A percentile compares a stretch with the other conserved stretches of the same genome.
phyloP scores from a whole-genome alignment of 1,140 invertebrate species.

The Pygmarrhopalites habei region DNA sequence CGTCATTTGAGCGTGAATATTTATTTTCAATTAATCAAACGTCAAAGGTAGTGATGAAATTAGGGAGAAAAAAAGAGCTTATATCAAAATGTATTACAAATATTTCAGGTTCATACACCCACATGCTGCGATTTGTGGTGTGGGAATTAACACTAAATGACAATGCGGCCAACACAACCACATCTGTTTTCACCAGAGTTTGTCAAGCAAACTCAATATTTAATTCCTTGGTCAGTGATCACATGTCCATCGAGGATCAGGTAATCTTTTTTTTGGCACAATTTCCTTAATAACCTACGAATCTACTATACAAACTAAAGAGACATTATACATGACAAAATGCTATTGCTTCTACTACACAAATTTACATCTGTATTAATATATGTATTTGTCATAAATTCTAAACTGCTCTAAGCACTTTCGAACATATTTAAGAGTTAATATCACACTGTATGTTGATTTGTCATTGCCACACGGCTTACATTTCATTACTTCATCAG shows the following conservation, averaged over 20 bases:
- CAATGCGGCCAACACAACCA: constrained; percentile 89
- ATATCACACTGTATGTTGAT: not conserved
- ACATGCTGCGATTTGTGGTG: constrained; percentile 84
- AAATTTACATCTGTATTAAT: too few relatives aligned
- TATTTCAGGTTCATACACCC: constrained; percentile 64
- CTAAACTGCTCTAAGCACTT: too few relatives aligned
- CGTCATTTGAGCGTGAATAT: constrained; percentile 68
- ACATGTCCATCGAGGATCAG: constrained; percentile 95
- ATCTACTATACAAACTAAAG: too few relatives aligned
- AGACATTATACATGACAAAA: too few relatives aligned
- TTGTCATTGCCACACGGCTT: not conserved
- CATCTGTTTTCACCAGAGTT: constrained; percentile 72
- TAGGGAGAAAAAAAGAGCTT: too few relatives aligned
- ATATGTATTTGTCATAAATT: too few relatives aligned
- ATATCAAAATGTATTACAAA: too few relatives aligned
- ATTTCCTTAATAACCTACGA: not conserved
- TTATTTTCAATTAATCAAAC: not conserved
- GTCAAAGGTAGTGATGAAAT: constrained; percentile 1
- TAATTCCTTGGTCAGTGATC: constrained; percentile 87
- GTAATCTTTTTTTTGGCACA: constrained; percentile 47
- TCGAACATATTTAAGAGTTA: too few relatives aligned
- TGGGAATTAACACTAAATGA: constrained; percentile 94
- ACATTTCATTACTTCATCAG: not conserved
- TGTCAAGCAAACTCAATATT: constrained; percentile 68
- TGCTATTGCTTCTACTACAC: too few relatives aligned